A percentile compares a stretch with the other conserved stretches of the same genome.
phyloP scores from a whole-genome alignment of 2,888 invertebrate species.

The Salpingus planirostris region DNA sequence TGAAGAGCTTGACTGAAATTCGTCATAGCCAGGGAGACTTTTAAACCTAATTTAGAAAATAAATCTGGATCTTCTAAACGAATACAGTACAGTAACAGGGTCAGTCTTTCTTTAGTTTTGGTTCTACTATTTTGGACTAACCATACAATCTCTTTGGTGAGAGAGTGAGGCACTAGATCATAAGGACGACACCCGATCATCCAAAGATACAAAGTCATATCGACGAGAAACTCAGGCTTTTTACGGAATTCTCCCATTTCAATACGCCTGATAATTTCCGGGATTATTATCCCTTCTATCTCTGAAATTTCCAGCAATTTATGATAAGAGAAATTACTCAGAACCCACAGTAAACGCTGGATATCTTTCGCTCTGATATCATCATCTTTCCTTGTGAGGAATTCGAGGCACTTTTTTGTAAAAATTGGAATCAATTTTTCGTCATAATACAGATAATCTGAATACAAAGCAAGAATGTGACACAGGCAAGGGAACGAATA shows the following conservation, averaged over 20 bases:
- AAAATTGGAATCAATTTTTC: slow-evolving; percentile 29
- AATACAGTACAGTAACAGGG: slow-evolving; percentile 37
- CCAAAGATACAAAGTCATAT: slow-evolving; percentile 39
- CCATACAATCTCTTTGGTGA: slow-evolving; percentile 18
- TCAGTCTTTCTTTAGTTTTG: slow-evolving; percentile 27
- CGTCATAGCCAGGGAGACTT: slow-evolving; percentile 12
- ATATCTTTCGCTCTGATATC: slow-evolving; percentile 40
- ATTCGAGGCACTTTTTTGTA: slow-evolving; percentile 25
- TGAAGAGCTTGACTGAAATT: slow-evolving; percentile 24
- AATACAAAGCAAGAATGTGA: slow-evolving; percentile 40
- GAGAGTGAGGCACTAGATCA: slow-evolving; percentile 27
- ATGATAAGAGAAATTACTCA: slow-evolving; percentile 33
- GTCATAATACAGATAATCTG: slow-evolving; percentile 37
- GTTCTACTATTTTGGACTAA: slow-evolving; percentile 11
- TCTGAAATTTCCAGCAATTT: slow-evolving; percentile 20
- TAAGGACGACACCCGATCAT: slow-evolving; percentile 34
- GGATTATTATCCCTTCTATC: slow-evolving; percentile 29
- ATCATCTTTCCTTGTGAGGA: slow-evolving; percentile 17
- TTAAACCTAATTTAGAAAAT: slow-evolving; percentile 27
- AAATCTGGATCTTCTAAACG: slow-evolving; percentile 35
- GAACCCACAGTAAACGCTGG: slow-evolving; percentile 40
- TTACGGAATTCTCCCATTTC: slow-evolving; percentile 24
- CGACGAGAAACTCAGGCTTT: slow-evolving; percentile 29
- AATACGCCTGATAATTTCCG: slow-evolving; percentile 27
- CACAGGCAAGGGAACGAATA: slow-evolving; percentile 36